Base-by-base conservation (phyloP, 2,113 vertebrate genomes). In the Turnix velox region DNA sequence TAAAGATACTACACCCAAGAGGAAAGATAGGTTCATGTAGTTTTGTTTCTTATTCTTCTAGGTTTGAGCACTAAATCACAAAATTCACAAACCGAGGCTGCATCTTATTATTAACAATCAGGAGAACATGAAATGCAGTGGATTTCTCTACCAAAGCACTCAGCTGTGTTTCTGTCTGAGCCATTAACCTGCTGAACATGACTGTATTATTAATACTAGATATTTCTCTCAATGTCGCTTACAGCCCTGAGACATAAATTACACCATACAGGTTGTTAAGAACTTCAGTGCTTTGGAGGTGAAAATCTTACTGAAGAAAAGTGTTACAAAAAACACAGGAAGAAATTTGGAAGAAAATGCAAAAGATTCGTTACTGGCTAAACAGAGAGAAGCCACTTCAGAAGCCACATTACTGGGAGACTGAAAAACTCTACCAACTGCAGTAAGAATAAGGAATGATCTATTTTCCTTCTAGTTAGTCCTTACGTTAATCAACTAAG, bases 401-500 rank as follows among this genome's bases (percentile, higher is more conserved):
- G 30, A 84, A 77, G 10, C 5, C 18, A 33, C 0, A 0, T 18
- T 59, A 31, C 14, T 0, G 0, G 6, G 28, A 69, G 27, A 80
- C 9, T 33, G 48, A 57, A 86, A 80, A 63, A 4, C 14, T 84
- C 35, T 57, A 33, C 10, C 18, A 59, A 17, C 11, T 24, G 1
- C 20, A 51, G 23, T 20, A 42, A 35, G 16, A 58, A 40, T 39
- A 81, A 73, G 4, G 27, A 62, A 3, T 39, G 19, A 68, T 65
- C 82, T 14, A 27, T 1, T 19, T 82, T 79, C 42, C 2, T 42
- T 54, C 11, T 58, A 55, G 62, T 27, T 66, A 62, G 66, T 84
- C 18, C 12, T 62, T 12, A 66, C 46, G 25, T 30, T 77, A 35
- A 66, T 46, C 12, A 58, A 3, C 19, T 37, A 31, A 66, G 17